A percentile compares a stretch with the other conserved stretches of the same genome.
Evolutionary conservation across 2,797 vertebrate genomes (phyloP).

Genomic region (Cuniculus paca): DNA sequence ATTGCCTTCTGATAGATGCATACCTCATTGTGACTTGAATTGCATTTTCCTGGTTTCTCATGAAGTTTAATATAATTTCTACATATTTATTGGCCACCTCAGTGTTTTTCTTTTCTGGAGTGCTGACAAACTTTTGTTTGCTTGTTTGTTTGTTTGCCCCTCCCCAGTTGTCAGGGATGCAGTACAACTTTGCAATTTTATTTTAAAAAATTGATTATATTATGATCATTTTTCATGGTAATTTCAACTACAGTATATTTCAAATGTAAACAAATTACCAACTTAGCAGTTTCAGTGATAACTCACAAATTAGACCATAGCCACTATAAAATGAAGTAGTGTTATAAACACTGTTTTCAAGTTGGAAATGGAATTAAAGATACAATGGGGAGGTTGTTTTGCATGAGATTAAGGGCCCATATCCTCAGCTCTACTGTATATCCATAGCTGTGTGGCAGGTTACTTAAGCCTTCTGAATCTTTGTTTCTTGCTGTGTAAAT

Average conservation of each 20-base stretch:
- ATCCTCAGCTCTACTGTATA: not conserved
- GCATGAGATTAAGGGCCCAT: not conserved
- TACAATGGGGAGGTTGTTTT: not conserved
- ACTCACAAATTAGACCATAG: not conserved
- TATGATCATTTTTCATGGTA: not conserved
- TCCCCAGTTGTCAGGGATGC: not conserved
- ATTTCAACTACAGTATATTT: not conserved
- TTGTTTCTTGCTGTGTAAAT: not conserved
- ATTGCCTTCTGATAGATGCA: not conserved
- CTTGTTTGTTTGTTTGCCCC: not conserved
- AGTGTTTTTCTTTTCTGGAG: not conserved
- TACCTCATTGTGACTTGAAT: not conserved
- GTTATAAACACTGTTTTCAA: slow-evolving; percentile 31
- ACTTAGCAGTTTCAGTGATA: not conserved
- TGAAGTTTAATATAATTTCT: not conserved
- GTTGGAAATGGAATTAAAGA: not conserved
- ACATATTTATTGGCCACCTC: not conserved
- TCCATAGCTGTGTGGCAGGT: not conserved
- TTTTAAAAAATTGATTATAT: not conserved
- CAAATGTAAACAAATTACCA: not conserved
- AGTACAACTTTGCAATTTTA: not conserved
- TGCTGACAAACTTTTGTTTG: not conserved
- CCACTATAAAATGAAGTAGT: not conserved
- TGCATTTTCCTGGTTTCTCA: not conserved
- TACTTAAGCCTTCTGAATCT: not conserved